Evolutionary conservation across 2,797 vertebrate genomes (phyloP), one percentile per base, ranked within the genome.

Genomic region (Esox masquinongy): DNA sequence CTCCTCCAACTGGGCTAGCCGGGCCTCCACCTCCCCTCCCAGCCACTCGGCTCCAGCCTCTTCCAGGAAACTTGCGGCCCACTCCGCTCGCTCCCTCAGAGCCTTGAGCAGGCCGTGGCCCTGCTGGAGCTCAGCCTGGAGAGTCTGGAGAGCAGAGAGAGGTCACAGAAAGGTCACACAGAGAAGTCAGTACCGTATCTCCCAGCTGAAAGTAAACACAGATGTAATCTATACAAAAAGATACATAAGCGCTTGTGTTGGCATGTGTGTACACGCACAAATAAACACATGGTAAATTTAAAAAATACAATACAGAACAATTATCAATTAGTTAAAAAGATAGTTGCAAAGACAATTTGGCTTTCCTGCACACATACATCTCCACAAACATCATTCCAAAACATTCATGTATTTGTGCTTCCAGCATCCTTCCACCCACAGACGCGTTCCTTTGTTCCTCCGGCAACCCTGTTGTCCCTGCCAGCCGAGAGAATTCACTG

Each of bases 101-200:
- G 95, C 95, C 91, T 99, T 99, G 78, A 99, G 92, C 85, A 97
- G 91, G 82, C 91, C 88, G 80, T 98, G 95, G 6, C 97, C 97
- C 68, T 94, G 92, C 76, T 99, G 96, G 90, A 97, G 95, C 79
- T 98, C 96, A 68, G 92, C 92, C 82, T 99, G 93, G 0, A 95
- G 90, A 75, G 75, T 79, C 94, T 95, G 83, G 74, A 59, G 34
- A 59, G 3, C 39, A 26, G 39, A 53, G 29, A 50, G 49, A 49
- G 6, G 69, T 80, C 47, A 79, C 4, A 83, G 70, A 71, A 49
- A 69, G 8, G 17, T n/a, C 56, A 67, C 5, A 8, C 43, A 69
- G 17, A 69, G 1, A 36, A 5, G 0, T 19, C 43, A 34, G 12
- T 24, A 63, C 59, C 5, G 8, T 24, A 68, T 19, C 29, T 31